phyloP scores from a whole-genome alignment of 2,888 invertebrate genomes.

The Drosophila melanosoma region DNA sequence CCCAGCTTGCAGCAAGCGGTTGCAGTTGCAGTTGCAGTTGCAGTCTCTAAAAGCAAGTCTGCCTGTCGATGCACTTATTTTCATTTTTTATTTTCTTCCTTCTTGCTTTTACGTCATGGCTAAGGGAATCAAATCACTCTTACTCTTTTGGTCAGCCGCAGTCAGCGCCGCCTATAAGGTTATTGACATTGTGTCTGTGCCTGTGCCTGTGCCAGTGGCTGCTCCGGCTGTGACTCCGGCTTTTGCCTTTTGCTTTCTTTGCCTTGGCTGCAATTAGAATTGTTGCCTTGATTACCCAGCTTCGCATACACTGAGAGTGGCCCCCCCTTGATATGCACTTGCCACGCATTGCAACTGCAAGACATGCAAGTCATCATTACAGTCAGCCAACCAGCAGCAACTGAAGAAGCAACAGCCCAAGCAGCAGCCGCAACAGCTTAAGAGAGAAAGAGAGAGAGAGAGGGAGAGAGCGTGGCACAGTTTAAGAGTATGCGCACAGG shows the following conservation, averaged over 20 bases:
- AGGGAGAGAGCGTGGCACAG: slow-evolving; percentile 4
- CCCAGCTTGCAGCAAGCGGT: not conserved
- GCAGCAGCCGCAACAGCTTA: slow-evolving; percentile 3
- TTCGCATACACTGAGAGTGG: slow-evolving; percentile 1
- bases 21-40: slow-evolving; percentile 10
- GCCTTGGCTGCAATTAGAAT: slow-evolving; percentile 67
- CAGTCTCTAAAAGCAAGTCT: slow-evolving; percentile 13
- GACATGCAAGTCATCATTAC: slow-evolving; percentile 57
- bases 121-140: slow-evolving; percentile 82
- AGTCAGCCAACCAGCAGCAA: slow-evolving; percentile 18
- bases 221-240: slow-evolving; percentile 16
- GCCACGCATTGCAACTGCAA: slow-evolving; percentile 49
- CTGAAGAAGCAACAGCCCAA: not conserved
- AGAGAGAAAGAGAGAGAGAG: slow-evolving; percentile 17
- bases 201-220: slow-evolving; percentile 35
- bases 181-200: slow-evolving; percentile 66
- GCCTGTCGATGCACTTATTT: slow-evolving; percentile 36
- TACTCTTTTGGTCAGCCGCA: slow-evolving; percentile 69
- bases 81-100: slow-evolving; percentile 34
- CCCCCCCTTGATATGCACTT: slow-evolving; percentile 40
- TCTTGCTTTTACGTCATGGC: slow-evolving; percentile 68
- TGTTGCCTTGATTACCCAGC: slow-evolving; percentile 53
- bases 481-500: slow-evolving; percentile 49
- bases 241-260: slow-evolving; percentile 49
- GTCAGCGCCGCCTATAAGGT: slow-evolving; percentile 53